Base-by-base conservation (phyloP, 2,888 invertebrate species). In the Galeopsomyia nigrocyanea region DNA sequence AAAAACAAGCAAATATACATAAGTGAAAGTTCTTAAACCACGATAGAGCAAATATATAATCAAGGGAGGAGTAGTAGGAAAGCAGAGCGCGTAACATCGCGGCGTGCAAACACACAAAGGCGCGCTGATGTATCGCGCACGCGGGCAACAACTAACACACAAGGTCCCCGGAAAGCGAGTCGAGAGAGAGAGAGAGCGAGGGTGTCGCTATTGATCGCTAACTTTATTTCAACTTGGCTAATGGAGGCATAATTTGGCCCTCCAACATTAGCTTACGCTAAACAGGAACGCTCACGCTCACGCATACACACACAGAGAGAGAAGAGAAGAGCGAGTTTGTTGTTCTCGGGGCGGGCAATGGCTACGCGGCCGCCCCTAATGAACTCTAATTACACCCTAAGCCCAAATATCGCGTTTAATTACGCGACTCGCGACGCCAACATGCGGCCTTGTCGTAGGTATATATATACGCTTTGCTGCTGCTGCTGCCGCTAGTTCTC, bases 181-280 rank as follows among this genome's bases (percentile, higher is more conserved):
- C 5, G 62, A 46, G 53, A 17, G 53, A 17, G 53, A 17, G 53
- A 17, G 49, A 49, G 16, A 53, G 53, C 39, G 46, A 19, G 61
- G 62, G 65, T 62, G 68, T 71, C 61, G 70, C 74, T 76, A 79
- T 81, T 77, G 80, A 79, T 81, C 80, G 79, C 75, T 76, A 79
- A 80, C 79, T 81, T 79, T 79, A 81, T 81, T 79, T 78, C 78
- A 80, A 81, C 81, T 82, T 78, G 72, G 78, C 79, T 80, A 82
- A 82, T 82, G 82, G 78, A 78, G 77, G 72, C 72, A 79, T 80
- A 81, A 82, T 82, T 80, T 78, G 77, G 78, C 77, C 75, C 78
- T 65, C 53, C 31, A 77, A 78, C 80, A 78, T 80, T 76, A 76
- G 75, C 75, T 73, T 73, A 73, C 74, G 77, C 75, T 79, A 76